These are phyloP conservation scores for Threskiornis aethiopicus DNA, from an alignment of 2,797 vertebrate species.

Conservation along the genomic window DNA sequence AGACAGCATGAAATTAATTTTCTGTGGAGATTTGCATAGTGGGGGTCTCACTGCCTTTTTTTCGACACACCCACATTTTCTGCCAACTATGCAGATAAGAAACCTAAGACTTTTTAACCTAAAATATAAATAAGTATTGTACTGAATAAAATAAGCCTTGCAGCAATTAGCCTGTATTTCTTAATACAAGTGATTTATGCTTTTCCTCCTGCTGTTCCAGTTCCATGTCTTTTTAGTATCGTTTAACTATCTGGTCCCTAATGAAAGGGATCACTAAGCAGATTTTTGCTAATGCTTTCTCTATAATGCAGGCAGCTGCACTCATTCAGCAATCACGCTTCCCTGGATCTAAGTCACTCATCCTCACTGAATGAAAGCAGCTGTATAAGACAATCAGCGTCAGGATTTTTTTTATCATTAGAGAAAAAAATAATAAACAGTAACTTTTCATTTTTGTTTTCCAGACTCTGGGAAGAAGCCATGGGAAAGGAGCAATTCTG, in stretches of 20 bases:
- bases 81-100: neutral
- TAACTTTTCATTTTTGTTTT: neutral
- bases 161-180: neutral
- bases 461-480: conserved; percentile 94
- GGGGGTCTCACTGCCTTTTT: neutral
- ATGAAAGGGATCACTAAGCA: neutral
- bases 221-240: neutral
- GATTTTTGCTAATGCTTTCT: neutral
- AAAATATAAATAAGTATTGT: neutral
- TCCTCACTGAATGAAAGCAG: neutral
- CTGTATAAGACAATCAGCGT: neutral
- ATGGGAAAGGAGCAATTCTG: conserved; percentile 97
- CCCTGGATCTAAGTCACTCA: neutral
- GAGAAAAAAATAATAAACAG: neutral
- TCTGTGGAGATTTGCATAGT: neutral
- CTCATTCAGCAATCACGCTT: neutral
- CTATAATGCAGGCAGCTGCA: neutral
- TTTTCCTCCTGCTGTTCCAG: neutral
- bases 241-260: neutral
- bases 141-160: neutral
- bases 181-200: neutral
- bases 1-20: neutral
- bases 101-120: neutral
- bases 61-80: neutral
- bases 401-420: neutral